Evolutionary conservation across 1,140 invertebrate species (phyloP).

Genomic region (Sitobion miscanthi): DNA sequence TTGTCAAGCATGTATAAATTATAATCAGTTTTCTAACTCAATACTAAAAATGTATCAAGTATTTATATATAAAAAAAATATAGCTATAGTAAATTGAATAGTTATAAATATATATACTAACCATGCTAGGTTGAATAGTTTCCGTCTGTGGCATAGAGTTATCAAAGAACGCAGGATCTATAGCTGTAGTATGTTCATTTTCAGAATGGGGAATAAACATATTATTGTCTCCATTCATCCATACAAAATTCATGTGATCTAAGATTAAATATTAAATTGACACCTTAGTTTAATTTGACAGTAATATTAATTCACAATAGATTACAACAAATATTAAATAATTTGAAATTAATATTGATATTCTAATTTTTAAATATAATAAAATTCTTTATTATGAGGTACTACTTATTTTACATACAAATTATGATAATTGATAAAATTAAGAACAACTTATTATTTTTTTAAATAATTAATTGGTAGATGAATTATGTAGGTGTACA

Average conservation of each 20-base stretch:
- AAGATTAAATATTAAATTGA: not conserved
- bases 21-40: not conserved
- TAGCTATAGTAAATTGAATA: not conserved
- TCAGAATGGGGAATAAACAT: conserved; percentile 30
- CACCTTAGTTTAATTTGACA: not conserved
- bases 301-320: not conserved
- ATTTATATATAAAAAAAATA: not conserved
- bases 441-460: not conserved
- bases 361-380: not conserved
- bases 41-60: not conserved
- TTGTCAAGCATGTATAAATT: not conserved
- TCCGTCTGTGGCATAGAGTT: conserved; percentile 18
- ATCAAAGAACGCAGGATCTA: conserved; percentile 27
- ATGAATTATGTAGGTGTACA: too few relatives aligned
- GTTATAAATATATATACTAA: conserved; percentile 20
- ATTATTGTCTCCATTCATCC: conserved; percentile 46
- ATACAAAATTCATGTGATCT: conserved; percentile 52
- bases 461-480: not conserved
- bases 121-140: conserved; percentile 22
- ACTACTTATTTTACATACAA: not conserved
- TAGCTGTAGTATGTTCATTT: not conserved
- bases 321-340: not conserved
- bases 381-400: not conserved
- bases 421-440: not conserved
- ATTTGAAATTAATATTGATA: not conserved